Percentiles rank a stretch among this genome's conserved stretches.
phyloP scores from a whole-genome alignment of 2,113 vertebrate genomes.

The Blennius ocellaris region DNA sequence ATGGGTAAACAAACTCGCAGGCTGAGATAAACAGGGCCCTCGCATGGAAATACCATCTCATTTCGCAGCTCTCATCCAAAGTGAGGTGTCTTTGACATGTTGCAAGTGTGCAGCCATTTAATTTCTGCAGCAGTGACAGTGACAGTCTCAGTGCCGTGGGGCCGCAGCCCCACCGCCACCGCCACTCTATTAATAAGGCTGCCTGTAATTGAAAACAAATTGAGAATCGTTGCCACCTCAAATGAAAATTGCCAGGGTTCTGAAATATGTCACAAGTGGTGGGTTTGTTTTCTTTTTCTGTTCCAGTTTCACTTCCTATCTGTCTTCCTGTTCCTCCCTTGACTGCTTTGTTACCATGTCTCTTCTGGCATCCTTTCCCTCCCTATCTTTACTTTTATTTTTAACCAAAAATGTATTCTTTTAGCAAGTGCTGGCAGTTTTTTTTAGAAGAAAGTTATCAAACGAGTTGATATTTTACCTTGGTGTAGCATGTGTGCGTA shows the following conservation, averaged over 20 bases:
- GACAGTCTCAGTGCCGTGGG: too few relatives aligned
- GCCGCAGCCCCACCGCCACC: conserved; percentile 41
- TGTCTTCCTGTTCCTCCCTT: not conserved
- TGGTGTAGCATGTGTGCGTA: not conserved
- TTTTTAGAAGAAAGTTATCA: not conserved
- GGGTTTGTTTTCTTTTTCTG: not conserved
- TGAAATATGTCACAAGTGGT: conserved; percentile 29
- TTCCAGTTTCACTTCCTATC: not conserved
- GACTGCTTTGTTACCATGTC: not conserved
- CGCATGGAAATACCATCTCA: conserved; percentile 8
- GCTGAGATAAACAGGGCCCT: not conserved
- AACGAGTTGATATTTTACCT: not conserved
- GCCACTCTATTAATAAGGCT: conserved; percentile 54
- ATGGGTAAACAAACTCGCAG: conserved; percentile 2
- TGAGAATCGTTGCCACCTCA: conserved; percentile 43
- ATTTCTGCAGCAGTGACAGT: conserved; percentile 7
- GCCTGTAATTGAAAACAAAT: conserved; percentile 71
- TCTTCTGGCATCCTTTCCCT: not conserved
- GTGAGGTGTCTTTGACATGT: conserved; percentile 38
- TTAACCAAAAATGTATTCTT: not conserved
- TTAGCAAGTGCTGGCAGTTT: not conserved
- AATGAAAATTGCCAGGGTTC: conserved; percentile 34
- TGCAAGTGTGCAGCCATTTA: conserved; percentile 43
- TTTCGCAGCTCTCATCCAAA: conserved; percentile 33
- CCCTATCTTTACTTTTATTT: not conserved